Evolutionary conservation across 2,113 vertebrate genomes (phyloP).

Genomic region (Daboia siamensis): DNA sequence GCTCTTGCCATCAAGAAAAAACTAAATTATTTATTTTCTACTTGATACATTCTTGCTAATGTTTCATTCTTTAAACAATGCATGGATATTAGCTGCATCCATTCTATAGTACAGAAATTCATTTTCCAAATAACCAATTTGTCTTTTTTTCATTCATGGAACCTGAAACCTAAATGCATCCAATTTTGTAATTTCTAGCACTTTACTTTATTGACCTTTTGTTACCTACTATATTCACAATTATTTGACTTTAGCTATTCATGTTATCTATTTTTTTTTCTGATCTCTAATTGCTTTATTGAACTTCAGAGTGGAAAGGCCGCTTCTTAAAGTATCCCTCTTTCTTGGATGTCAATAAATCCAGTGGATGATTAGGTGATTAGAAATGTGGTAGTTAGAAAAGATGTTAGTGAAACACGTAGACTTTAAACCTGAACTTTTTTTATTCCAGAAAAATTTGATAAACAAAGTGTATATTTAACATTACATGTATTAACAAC

Average conservation of each 20-base stretch:
- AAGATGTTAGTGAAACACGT: too few species aligned
- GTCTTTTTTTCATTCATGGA: constrained; percentile 67
- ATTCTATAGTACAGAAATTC: constrained; percentile 46
- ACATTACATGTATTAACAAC: too few species aligned
- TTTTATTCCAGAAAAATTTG: too few species aligned
- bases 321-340: not conserved
- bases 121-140: constrained; percentile 71
- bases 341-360: constrained; percentile 60
- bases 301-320: not conserved
- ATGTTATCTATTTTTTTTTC: constrained; percentile 43
- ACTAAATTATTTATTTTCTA: constrained; percentile 4
- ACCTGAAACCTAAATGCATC: constrained; percentile 66
- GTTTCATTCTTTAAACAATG: not conserved
- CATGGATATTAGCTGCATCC: constrained; percentile 34
- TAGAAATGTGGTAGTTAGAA: constrained; percentile 42
- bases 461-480: too few species aligned
- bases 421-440: too few species aligned
- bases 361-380: constrained; percentile 46
- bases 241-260: constrained; percentile 62
- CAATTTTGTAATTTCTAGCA: constrained; percentile 61
- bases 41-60: not conserved
- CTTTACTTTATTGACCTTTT: constrained; percentile 70
- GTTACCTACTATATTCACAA: constrained; percentile 50
- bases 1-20: constrained; percentile 15
- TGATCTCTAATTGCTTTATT: constrained; percentile 33